Evolutionary conservation across 2,888 invertebrate species (phyloP).

Genomic region (Gibbula magus): DNA sequence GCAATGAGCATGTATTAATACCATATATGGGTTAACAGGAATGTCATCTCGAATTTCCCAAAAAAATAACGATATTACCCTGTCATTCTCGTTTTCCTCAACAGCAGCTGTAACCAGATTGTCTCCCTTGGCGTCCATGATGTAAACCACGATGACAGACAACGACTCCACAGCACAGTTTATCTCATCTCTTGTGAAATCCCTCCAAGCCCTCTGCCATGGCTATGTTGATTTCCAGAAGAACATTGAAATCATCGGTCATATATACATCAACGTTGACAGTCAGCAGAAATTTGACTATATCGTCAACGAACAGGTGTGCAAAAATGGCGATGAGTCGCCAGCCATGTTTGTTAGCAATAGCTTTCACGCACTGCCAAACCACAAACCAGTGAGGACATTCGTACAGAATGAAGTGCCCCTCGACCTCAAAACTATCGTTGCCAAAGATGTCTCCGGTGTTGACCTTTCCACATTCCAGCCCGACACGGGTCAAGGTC

Average conservation of each 20-base stretch:
- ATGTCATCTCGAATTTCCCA: too few species aligned
- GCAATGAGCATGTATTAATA: too few species aligned
- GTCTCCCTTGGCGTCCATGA: background rate
- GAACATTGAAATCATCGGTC: constrained; percentile 24
- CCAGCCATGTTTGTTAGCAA: constrained; percentile 15
- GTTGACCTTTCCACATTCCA: constrained; percentile 22
- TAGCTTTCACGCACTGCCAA: constrained; percentile 9
- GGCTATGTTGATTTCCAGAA: constrained; percentile 23
- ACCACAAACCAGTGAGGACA: background rate
- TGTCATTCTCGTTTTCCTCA: too few species aligned
- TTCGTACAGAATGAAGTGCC: background rate
- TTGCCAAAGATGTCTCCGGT: background rate
- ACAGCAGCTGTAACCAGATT: too few species aligned
- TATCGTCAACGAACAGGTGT: constrained; percentile 23
- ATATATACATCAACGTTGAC: constrained; percentile 22
- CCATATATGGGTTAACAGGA: too few species aligned
- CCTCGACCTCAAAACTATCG: constrained; percentile 2
- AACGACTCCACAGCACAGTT: constrained; percentile 14
- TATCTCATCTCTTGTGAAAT: constrained; percentile 13
- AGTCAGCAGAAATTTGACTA: constrained; percentile 19
- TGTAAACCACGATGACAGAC: constrained; percentile 19
- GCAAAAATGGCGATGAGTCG: background rate
- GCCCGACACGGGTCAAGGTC: constrained; percentile 2
- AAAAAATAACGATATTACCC: background rate
- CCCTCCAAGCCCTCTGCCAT: constrained; percentile 19